Evolutionary conservation across 64 coral and sea anemone species (phyloP), one percentile per base, ranked within the genome.

Genomic region (Pachyseris speciosa): DNA sequence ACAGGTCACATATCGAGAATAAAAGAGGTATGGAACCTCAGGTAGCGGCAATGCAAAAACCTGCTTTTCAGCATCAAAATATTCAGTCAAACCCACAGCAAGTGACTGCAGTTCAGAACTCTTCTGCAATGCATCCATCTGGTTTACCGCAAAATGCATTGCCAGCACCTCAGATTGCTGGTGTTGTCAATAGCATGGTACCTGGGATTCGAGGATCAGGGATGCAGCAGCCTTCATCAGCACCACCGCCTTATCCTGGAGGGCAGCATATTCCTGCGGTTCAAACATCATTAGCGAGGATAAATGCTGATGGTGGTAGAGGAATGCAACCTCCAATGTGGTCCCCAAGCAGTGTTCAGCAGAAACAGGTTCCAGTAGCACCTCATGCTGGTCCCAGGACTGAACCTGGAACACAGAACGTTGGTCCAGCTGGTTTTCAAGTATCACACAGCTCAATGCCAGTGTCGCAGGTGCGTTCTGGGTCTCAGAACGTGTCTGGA

Each of bases 51-150:
- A 9, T 13, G 11, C 77, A 81, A 37, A 63, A 81, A 40, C 20
- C 32, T 59, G 11, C 12, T 38, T 59, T 81, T 81, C 77, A 57
- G 40, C 77, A 80, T 59, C 77, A 61, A 61, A 78, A 55, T 55
- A 78, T 55, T 53, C 27, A 33, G 74, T 20, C 51, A 1, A 60
- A 37, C 22, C 20, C 51, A n/a, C 77, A 61, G 53, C 77, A 38
- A 81, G 37, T 55, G 51, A 39, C 38, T 39, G 1, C 53, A 5
- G 51, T 52, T 81, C 77, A 61, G 55, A 53, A 36, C 19, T 63
- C 77, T 40, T 38, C 51, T 39, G 7, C 42, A 52, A 33, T 81
- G 7, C 51, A 63, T 39, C 36, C 33, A 12, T 20, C 51, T 61
- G 20, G 33, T 22, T 19, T 39, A 39, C 51, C 31, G 12, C 55